Conservation (phyloP, 2,113 vertebrate species). For the Colaptes auratus region DNA sequence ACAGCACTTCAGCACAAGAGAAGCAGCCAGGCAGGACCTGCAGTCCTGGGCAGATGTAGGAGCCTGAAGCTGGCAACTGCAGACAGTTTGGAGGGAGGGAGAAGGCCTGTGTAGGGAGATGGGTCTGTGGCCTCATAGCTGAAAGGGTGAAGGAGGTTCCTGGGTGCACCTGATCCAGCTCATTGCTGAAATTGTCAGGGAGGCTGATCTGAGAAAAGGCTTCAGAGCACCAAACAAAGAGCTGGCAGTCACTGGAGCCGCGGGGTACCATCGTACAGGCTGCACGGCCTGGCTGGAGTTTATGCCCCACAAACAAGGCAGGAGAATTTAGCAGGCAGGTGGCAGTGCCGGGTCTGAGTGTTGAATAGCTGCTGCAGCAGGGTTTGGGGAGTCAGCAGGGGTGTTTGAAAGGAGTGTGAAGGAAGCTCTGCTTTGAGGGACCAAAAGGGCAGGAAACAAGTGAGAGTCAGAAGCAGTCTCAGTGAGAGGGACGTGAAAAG, state of each 20-base stretch:
- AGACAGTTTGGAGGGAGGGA: background rate
- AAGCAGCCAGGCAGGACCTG: background rate
- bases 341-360: background rate
- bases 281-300: conserved; percentile 21
- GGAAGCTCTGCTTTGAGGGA: background rate
- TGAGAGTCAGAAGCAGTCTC: background rate
- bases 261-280: background rate
- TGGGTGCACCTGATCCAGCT: background rate
- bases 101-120: background rate
- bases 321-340: background rate
- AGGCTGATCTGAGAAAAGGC: background rate
- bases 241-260: background rate
- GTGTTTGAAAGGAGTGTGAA: background rate
- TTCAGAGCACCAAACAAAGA: background rate
- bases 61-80: background rate
- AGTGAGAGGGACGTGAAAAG: background rate
- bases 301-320: background rate
- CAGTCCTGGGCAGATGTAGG: background rate
- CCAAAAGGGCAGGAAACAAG: background rate
- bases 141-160: background rate
- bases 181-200: background rate
- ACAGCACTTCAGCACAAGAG: background rate
- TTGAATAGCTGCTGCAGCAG: background rate
- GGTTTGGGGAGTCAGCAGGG: background rate
- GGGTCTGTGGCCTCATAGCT: background rate